Evolutionary conservation across 2,888 invertebrate genomes (phyloP).

Genomic region (Platynereis dumerilii): DNA sequence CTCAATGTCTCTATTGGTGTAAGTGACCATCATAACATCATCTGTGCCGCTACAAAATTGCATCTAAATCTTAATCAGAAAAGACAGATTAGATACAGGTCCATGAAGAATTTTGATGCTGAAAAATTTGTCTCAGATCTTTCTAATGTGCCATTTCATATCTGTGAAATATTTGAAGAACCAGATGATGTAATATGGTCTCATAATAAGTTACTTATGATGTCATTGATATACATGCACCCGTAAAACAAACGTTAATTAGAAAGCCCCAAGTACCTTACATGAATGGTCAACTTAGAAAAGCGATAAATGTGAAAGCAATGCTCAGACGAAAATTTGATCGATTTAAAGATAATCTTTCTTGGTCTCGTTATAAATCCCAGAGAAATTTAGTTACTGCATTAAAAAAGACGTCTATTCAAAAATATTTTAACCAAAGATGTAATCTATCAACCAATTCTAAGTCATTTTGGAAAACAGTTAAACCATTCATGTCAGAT

Average conservation of each 20-base stretch:
- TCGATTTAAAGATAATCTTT: not conserved
- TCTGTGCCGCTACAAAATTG: not conserved
- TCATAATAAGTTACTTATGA: too few relatives aligned
- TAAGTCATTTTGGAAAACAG: too few relatives aligned
- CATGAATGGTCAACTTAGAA: not conserved
- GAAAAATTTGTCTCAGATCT: too few relatives aligned
- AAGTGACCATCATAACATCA: not conserved
- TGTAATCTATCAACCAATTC: too few relatives aligned
- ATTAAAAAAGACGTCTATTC: too few relatives aligned
- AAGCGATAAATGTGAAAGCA: constrained; percentile 3
- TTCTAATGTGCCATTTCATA: too few relatives aligned
- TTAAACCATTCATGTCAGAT: too few relatives aligned
- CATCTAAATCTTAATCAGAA: not conserved
- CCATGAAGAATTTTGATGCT: not conserved
- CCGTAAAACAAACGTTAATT: not conserved
- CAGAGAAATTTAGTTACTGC: too few relatives aligned
- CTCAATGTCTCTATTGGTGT: constrained; percentile 1
- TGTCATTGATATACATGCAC: not conserved
- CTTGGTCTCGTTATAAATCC: too few relatives aligned
- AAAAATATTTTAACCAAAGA: too few relatives aligned
- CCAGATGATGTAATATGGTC: too few relatives aligned
- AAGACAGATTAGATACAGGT: not conserved
- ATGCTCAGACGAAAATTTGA: constrained; percentile 3
- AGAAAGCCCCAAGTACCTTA: constrained; percentile 2
- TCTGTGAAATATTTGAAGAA: too few relatives aligned